phyloP scores from a whole-genome alignment of 2,113 vertebrate species.

The Epinephelus cyanopodus region DNA sequence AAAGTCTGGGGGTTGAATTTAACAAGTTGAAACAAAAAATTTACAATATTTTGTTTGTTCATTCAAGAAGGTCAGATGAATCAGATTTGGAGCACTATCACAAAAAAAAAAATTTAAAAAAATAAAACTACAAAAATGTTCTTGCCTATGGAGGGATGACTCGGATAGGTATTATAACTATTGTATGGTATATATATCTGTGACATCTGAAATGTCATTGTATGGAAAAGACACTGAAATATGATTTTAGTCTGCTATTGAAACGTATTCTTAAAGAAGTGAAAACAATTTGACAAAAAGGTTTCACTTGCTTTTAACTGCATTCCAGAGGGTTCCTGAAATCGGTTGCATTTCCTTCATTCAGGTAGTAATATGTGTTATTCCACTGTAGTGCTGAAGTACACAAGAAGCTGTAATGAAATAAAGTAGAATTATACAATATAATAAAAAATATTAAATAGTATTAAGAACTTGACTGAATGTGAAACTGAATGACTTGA shows the following conservation, averaged over 20 bases:
- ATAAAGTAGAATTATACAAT: neutral
- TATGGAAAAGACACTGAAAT: neutral
- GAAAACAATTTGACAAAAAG: constrained; percentile 11
- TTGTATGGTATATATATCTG: neutral
- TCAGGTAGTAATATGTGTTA: neutral
- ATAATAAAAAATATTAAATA: neutral
- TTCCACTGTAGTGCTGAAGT: neutral
- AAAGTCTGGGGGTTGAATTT: neutral
- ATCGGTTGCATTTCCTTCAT: constrained; percentile 22
- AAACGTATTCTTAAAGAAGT: neutral
- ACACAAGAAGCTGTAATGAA: neutral
- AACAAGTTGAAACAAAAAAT: neutral
- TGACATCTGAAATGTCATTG: neutral
- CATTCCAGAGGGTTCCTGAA: neutral
- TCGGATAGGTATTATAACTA: neutral
- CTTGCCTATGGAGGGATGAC: neutral
- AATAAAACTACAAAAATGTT: neutral
- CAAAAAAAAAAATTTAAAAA: neutral
- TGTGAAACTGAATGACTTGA: neutral
- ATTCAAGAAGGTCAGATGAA: neutral
- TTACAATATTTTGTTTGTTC: neutral
- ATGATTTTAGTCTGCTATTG: neutral
- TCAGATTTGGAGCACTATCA: neutral
- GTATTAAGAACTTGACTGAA: neutral
- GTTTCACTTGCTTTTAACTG: neutral